Evolutionary conservation across 2,888 invertebrate species (phyloP).

Genomic region (Noctua pronuba): DNA sequence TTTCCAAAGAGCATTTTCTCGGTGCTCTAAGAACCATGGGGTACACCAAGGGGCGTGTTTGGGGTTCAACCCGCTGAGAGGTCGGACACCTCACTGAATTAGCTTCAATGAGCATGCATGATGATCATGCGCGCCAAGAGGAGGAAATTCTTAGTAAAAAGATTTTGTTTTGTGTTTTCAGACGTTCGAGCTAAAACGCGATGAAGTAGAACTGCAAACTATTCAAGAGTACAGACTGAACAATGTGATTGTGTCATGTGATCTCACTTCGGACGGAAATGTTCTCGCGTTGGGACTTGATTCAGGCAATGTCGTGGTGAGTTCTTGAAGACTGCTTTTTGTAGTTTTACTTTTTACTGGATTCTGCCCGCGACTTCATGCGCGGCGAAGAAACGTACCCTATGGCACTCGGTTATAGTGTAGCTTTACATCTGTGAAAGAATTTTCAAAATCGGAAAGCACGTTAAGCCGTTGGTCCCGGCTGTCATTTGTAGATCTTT

Average conservation of each 20-base stretch:
- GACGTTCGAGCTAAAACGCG: conserved; percentile 78
- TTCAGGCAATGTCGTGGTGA: conserved; percentile 91
- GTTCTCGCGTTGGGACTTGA: conserved; percentile 92
- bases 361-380: not conserved
- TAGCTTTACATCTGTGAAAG: not conserved
- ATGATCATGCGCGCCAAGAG: not conserved
- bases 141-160: not conserved
- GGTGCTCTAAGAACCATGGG: not conserved
- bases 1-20: not conserved
- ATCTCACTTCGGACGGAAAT: conserved; percentile 89
- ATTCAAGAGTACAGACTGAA: conserved; percentile 81
- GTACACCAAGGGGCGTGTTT: not conserved
- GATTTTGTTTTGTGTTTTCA: conserved; percentile 56
- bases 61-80: not conserved
- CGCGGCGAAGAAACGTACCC: not conserved
- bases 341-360: not conserved
- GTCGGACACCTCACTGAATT: not conserved
- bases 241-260: conserved; percentile 83
- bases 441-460: no score
- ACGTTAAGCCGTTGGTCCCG: no score
- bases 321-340: conserved; percentile 50
- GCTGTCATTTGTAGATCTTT: no score
- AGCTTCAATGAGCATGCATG: not conserved
- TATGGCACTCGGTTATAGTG: not conserved
- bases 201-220: conserved; percentile 71